Percentiles rank a stretch among this genome's conserved stretches.
phyloP scores from a whole-genome alignment of 2,113 vertebrate genomes.

The Desmodus rotundus region DNA sequence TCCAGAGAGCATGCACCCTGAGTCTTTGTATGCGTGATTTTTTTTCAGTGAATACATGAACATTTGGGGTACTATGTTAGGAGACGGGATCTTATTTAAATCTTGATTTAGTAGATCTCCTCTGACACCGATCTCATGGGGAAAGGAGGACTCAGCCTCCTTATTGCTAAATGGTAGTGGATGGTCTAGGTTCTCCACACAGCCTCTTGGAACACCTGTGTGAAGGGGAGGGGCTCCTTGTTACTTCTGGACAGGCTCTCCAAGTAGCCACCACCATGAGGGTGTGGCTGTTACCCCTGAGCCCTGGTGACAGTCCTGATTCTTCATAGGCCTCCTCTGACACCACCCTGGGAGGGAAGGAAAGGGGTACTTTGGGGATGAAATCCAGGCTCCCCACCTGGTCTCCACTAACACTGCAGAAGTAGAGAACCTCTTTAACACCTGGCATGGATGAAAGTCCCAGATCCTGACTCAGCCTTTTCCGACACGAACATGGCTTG shows the following conservation, averaged over 20 bases:
- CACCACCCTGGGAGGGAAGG: not conserved
- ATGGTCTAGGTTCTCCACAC: not conserved
- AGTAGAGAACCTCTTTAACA: not conserved
- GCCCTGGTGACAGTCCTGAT: not conserved
- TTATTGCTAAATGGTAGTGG: not conserved
- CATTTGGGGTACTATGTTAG: not conserved
- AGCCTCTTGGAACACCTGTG: not conserved
- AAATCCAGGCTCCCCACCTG: not conserved
- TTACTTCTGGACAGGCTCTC: not conserved
- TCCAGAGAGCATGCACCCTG: not conserved
- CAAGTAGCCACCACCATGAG: not conserved
- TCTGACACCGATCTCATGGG: not conserved
- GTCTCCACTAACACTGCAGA: not conserved
- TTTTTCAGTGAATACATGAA: not conserved
- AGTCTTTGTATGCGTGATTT: not conserved
- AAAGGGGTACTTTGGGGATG: not conserved
- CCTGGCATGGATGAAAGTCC: not conserved
- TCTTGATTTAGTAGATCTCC: not conserved
- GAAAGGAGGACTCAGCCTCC: not conserved
- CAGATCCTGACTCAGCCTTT: not conserved
- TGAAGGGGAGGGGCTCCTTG: not conserved
- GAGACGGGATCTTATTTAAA: not conserved
- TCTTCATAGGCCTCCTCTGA: not conserved
- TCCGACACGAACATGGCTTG: not conserved
- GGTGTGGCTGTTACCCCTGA: not conserved